These are phyloP conservation scores for Phenganax marumi DNA, from an alignment of 92 coral and sea anemone species.

Conservation along the genomic window DNA sequence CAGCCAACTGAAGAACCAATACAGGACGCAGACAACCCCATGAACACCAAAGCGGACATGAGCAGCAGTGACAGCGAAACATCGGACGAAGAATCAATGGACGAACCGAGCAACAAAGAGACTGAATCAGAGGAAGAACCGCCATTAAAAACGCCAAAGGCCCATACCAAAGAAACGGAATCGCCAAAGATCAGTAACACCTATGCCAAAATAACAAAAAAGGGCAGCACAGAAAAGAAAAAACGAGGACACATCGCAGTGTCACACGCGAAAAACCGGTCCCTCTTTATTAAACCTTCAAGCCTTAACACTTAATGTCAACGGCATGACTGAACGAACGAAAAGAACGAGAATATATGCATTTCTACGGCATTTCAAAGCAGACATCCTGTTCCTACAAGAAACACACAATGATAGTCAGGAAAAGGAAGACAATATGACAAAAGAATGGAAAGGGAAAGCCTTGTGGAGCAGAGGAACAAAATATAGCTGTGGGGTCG, in stretches of 20 bases:
- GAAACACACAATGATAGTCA: background rate
- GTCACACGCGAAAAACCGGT: background rate
- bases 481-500: conserved; percentile 10
- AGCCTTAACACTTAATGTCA: background rate
- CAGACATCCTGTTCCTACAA: background rate
- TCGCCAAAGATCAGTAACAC: too few relatives aligned
- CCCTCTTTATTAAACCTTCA: background rate
- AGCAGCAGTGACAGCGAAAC: too few relatives aligned
- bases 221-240: background rate
- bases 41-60: too few relatives aligned
- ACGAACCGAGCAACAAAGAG: background rate
- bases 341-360: background rate
- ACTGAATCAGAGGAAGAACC: background rate
- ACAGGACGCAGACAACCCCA: too few relatives aligned
- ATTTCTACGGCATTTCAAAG: background rate
- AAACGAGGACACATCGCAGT: background rate
- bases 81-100: background rate
- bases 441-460: background rate
- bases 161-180: background rate
- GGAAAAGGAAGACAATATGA: background rate
- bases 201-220: background rate
- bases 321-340: background rate
- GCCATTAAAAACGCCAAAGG: background rate
- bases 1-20: too few relatives aligned
- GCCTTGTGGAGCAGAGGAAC: background rate